These are phyloP conservation scores for Lineus longissimus DNA, from an alignment of 1,140 invertebrate species.

Conservation along the genomic window DNA sequence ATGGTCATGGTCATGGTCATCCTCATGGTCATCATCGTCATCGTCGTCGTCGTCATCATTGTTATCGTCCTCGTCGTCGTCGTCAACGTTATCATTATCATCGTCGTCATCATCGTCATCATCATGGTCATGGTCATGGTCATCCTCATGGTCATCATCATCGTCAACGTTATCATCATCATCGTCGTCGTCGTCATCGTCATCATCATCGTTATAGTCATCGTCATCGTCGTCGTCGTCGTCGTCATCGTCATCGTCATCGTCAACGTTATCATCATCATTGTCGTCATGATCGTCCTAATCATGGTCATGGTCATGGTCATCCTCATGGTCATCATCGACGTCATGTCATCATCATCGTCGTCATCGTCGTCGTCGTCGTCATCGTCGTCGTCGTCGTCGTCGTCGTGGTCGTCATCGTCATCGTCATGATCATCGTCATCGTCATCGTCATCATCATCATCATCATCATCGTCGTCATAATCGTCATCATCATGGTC, in stretches of 20 bases:
- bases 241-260: no score
- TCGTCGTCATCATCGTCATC: conserved; percentile 6
- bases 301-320: conserved; percentile 2
- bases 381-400: conserved; percentile 15
- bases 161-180: no score
- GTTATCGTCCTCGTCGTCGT: neutral
- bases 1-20: neutral
- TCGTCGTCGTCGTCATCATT: no score
- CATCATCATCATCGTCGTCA: neutral
- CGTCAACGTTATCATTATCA: conserved; percentile 5
- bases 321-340: neutral
- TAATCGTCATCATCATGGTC: conserved; percentile 10
- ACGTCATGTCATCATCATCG: neutral
- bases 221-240: neutral
- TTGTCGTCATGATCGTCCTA: conserved; percentile 6
- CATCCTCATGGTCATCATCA: no score
- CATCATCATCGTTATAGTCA: neutral
- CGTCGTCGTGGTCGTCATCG: no score
- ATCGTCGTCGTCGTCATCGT: neutral
- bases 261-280: neutral
- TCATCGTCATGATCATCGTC: neutral
- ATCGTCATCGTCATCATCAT: neutral
- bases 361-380: neutral
- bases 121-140: no score
- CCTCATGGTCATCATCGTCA: no score